Evolutionary conservation across 2,113 vertebrate genomes (phyloP).

Genomic region (Leucopternis melanops): DNA sequence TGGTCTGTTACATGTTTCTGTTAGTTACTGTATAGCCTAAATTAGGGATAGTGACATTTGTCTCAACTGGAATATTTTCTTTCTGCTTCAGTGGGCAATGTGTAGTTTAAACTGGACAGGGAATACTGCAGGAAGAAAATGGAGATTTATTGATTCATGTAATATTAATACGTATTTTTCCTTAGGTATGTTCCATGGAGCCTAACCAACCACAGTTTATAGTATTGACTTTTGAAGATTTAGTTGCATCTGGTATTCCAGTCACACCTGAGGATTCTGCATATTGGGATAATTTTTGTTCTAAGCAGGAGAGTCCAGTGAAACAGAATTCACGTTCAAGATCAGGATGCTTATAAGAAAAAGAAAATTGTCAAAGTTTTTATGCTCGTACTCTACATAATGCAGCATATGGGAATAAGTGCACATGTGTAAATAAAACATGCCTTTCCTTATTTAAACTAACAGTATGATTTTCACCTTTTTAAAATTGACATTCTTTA

Average conservation of each 20-base stretch:
- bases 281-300: constrained; percentile 87
- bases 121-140: background rate
- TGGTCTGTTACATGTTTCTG: background rate
- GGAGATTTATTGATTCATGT: background rate
- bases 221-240: constrained; percentile 83
- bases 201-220: constrained; percentile 72
- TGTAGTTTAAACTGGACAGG: background rate
- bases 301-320: constrained; percentile 78
- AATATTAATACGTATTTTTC: background rate
- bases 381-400: background rate
- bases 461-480: background rate
- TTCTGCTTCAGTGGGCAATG: background rate
- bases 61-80: background rate
- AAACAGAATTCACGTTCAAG: constrained; percentile 71
- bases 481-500: background rate
- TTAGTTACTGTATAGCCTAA: background rate
- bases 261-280: constrained; percentile 83
- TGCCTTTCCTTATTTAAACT: background rate
- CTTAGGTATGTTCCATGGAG: constrained; percentile 37
- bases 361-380: background rate
- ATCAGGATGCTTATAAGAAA: background rate
- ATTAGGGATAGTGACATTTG: background rate
- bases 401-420: background rate
- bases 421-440: background rate
- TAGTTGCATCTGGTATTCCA: constrained; percentile 81